Conservation (phyloP, 2,797 vertebrate genomes). For the Macrochelys suwanniensis region DNA sequence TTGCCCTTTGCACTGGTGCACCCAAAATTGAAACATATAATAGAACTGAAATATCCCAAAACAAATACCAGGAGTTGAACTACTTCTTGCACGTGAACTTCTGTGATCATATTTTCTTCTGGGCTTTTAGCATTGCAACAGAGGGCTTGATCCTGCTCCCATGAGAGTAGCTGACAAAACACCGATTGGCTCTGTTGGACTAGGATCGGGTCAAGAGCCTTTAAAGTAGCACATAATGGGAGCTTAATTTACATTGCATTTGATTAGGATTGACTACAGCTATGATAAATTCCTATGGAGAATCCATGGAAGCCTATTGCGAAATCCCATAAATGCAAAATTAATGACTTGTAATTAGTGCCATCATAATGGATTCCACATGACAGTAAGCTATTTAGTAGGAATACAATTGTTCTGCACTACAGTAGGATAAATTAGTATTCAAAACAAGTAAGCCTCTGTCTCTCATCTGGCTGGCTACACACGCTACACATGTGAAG, state of each 20-base stretch:
- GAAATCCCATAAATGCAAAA: conserved; percentile 62
- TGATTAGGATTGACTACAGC: conserved; percentile 30
- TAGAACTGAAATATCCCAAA: background rate
- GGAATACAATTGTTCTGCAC: conserved; percentile 60
- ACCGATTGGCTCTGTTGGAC: background rate
- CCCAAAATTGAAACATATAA: background rate
- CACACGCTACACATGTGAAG: conserved; percentile 41
- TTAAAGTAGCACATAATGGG: background rate
- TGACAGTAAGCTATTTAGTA: conserved; percentile 54
- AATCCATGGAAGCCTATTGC: conserved; percentile 14
- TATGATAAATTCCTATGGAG: conserved; percentile 26
- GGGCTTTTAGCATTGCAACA: background rate
- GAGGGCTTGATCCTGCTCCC: background rate
- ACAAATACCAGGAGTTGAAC: background rate
- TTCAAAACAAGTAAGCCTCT: conserved; percentile 65
- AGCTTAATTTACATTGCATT: conserved; percentile 18
- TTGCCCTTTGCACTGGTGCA: background rate
- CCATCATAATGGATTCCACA: conserved; percentile 53
- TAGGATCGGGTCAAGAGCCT: background rate
- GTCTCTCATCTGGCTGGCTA: conserved; percentile 35
- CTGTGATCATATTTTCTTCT: background rate
- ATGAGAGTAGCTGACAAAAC: background rate
- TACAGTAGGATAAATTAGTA: conserved; percentile 54
- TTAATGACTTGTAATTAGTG: conserved; percentile 75
- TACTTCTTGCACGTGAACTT: background rate